These are phyloP conservation scores for Pterocles orientalis DNA, from an alignment of 2,113 vertebrate genomes.

Conservation along the genomic window DNA sequence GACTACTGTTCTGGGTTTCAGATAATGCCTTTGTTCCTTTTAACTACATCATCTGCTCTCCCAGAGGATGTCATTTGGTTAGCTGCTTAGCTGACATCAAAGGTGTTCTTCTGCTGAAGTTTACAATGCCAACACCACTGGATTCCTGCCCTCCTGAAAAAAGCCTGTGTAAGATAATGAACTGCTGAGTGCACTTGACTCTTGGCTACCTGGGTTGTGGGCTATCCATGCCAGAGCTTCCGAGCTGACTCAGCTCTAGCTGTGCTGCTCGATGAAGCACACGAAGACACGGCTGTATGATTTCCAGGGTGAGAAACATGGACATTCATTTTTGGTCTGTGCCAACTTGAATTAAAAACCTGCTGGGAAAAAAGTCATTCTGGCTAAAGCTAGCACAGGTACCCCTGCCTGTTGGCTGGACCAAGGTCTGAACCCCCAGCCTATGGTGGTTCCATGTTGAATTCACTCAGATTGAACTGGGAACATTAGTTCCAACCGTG, in stretches of 20 bases:
- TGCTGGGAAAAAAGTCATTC: not conserved
- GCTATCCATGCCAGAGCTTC: not conserved
- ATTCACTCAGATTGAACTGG: not conserved
- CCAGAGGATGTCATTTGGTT: not conserved
- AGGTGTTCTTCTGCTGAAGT: not conserved
- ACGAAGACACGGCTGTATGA: not conserved
- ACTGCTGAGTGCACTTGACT: not conserved
- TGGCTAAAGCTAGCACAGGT: not conserved
- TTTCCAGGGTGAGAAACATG: not conserved
- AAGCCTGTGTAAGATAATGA: not conserved
- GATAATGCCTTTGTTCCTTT: not conserved
- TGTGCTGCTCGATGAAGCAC: not conserved
- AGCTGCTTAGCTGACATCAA: slow-evolving; percentile 14
- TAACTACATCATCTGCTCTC: not conserved
- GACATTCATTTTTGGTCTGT: not conserved
- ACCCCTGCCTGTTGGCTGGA: rapidly evolving
- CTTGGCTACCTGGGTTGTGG: not conserved
- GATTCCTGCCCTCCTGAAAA: not conserved
- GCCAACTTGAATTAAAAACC: not conserved
- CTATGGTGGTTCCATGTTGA: not conserved
- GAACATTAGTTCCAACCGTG: not conserved
- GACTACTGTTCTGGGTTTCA: not conserved
- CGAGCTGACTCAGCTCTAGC: not conserved
- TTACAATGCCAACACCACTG: not conserved
- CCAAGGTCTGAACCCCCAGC: not conserved